Conservation (phyloP, 2,797 vertebrate species). For the Chloroceryle amazona region DNA sequence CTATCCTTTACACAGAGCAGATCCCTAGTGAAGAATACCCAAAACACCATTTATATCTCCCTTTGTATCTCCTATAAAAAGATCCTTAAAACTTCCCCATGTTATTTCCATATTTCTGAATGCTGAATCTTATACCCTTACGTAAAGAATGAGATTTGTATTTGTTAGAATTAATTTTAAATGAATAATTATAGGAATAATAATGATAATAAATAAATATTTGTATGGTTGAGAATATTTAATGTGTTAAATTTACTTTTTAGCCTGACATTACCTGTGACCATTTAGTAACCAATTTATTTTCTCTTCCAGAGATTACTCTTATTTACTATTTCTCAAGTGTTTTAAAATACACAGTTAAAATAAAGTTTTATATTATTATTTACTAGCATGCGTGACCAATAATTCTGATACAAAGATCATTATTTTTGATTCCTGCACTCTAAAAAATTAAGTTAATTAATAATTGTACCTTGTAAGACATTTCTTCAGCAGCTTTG, state of each 20-base stretch:
- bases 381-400: neutral
- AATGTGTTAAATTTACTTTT: neutral
- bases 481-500: conserved; percentile 77
- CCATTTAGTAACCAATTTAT: neutral
- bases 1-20: neutral
- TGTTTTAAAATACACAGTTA: neutral
- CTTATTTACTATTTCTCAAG: neutral
- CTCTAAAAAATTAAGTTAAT: neutral
- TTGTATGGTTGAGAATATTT: neutral
- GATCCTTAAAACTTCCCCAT: neutral
- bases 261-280: neutral
- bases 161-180: neutral
- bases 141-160: neutral
- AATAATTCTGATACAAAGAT: neutral
- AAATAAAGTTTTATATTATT: neutral
- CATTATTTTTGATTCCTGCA: neutral
- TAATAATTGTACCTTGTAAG: conserved; percentile 79
- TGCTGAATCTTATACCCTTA: neutral
- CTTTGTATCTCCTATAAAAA: neutral
- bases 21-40: neutral
- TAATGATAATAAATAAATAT: neutral
- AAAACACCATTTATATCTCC: neutral
- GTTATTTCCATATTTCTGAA: neutral
- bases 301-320: neutral
- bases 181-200: neutral